Base-by-base conservation (phyloP, 2,113 vertebrate species). In the Lates calcarifer region DNA sequence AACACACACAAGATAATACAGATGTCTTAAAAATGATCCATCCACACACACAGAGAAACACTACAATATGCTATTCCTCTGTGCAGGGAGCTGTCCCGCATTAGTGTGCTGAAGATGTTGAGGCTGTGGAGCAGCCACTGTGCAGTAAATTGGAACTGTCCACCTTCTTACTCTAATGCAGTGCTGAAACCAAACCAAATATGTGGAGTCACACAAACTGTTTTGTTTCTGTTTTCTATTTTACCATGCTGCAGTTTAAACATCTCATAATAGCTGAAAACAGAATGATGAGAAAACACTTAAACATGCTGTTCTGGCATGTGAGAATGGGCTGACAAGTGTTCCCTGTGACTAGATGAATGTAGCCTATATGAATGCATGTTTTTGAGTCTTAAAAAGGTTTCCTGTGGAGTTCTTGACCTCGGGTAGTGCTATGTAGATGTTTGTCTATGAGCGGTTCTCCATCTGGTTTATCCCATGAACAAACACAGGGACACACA, bases 31-130 rank as follows among this genome's bases (percentile, higher is more conserved):
- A 78, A 84, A 37, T 39, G 8, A 75, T 45, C 56, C 72, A 67
- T n/a, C 24, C 33, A 26, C 3, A 55, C 68, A 41, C 35, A 53
- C 28, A 78, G 13, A 82, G 17, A 56, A 63, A 45, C 49, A 43
- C 31, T 9, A 3, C 26, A 26, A 18, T 56, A 17, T 18, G 29
- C 33, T 41, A 8, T 29, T 74, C 28, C 14, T 39, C 28, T 13
- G 72, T 71, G 75, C 53, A 58, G 78, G 85, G 89, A 92, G 82
- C 92, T 92, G 84, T 90, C 87, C 82, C 83, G 64, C 49, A 10
- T 7, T 5, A 8, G 62, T 53, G 83, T 80, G 47, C 88, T 92
- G 90, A 88, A 91, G 17, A 41, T 29, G 39, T 13, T 73, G 56
- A 55, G 17, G 18, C 74, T 53, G 31, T 51, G 60, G 2, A 69